Evolutionary conservation across 2,888 invertebrate species (phyloP), one percentile per base, ranked within the genome.

Genomic region (Keiferia lycopersicella): DNA sequence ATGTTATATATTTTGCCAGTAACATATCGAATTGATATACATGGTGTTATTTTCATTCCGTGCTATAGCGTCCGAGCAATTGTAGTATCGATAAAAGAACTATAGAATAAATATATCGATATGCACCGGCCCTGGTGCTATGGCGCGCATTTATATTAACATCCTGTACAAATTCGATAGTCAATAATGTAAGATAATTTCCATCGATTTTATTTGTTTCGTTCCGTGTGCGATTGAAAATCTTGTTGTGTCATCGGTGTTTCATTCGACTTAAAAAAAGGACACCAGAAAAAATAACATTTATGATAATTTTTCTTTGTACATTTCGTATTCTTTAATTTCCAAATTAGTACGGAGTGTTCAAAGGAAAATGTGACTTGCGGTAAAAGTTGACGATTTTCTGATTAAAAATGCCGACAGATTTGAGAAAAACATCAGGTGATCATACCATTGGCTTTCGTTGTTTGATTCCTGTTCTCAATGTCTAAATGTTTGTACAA

Each of bases 391-490:
- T 51, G 16, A 16, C 51, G 51, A 53, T 53, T 14, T 53, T 53
- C 22, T 14, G 2, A 22, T 53, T 12, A 14, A 20, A 51, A 51
- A 53, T 22, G 11, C 20, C 14, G 22, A 56, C 14, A 34, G 34
- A 16, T 16, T 45, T 45, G 45, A 56, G 26, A 34, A 56, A 6
- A 16, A 60, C 2, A 41, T 41, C 61, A 45, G 38, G 22, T 39
- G 62, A 62, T 39, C 86, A 87, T 86, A 77, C 81, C 87, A 87
- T 84, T 80, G 80, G 90, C 90, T 90, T 91, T 90, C 82, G 84
- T 84, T 91, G 90, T 88, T 75, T 82, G 82, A 82, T 79, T 60
- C 58, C 22, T 41, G 39, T 58, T 39, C n/a, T 65, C 60, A 48
- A 58, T 68, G 65, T 68, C 59, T 67, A 61, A 62, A 62, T 68